Evolutionary conservation across 1,140 invertebrate genomes (phyloP).

Genomic region (Drosophila miranda): DNA sequence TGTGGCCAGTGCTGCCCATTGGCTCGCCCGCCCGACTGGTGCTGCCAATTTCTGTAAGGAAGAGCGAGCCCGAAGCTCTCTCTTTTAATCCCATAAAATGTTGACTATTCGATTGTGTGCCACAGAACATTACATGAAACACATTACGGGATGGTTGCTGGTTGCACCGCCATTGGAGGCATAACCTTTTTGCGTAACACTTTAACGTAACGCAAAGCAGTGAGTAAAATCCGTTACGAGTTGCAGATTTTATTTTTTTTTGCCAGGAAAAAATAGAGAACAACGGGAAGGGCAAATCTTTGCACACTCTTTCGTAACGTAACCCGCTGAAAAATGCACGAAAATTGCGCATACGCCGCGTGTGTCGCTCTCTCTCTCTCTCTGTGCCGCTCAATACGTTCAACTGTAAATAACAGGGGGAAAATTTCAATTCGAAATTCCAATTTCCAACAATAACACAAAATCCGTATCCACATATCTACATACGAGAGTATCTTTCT

Average conservation of each 20-base stretch:
- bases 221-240: no score
- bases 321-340: conserved; percentile 12
- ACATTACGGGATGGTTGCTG: no score
- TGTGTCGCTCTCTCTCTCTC: neutral
- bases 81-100: no score
- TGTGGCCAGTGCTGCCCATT: neutral
- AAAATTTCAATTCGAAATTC: conserved; percentile 49
- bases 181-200: no score
- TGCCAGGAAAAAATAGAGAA: neutral
- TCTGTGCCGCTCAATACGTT: conserved; percentile 24
- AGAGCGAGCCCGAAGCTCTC: no score
- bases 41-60: neutral
- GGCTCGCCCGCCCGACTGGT: no score
- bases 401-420: conserved; percentile 52
- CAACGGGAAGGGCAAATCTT: neutral
- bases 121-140: no score
- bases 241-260: neutral
- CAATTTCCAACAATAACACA: conserved; percentile 50
- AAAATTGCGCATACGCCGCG: conserved; percentile 66
- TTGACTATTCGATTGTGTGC: no score
- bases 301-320: neutral
- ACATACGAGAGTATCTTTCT: no score
- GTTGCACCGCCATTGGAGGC: no score
- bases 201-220: no score
- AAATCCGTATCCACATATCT: conserved; percentile 17